Base-by-base conservation (phyloP, 92 coral and sea anemone genomes). In the Phenganax marumi region DNA sequence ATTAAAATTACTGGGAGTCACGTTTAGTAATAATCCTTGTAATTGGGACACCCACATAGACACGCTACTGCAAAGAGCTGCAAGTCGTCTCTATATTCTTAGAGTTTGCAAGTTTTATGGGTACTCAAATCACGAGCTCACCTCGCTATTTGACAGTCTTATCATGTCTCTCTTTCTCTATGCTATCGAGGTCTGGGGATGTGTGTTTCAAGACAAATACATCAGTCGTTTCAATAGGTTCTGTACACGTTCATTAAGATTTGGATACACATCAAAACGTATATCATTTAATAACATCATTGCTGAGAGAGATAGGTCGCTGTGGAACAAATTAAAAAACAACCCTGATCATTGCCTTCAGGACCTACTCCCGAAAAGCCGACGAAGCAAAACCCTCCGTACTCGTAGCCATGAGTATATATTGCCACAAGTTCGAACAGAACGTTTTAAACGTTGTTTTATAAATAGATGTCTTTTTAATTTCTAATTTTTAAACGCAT, bases 21-120 rank as follows among this genome's bases (percentile, higher is more conserved):
- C 81, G 43, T 84, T 87, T 46, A 65, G 79, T 13, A 54, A 84
- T 14, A 39, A 78, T 21, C 75, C 87, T 46, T 14, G 66, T 68
- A 84, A 85, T 68, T 85, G 86, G 86, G 85, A 80, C 58, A 39
- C 51, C 21, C 86, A 81, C 50, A n/a, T n/a, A n/a, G n/a, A n/a
- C n/a, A n/a, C n/a, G n/a, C n/a, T n/a, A n/a, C n/a, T n/a, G n/a
- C n/a, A n/a, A n/a, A n/a, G n/a, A n/a, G n/a, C n/a, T n/a, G n/a
- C n/a, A n/a, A n/a, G n/a, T 46, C 48, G 85, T 62, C 46, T 84
- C 16, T 76, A 83, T 64, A 77, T 87, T 43, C 49, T 84, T 63
- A 82, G 90, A 75, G 87, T 83, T 19, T 83, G 90, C 23, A 87
- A 87, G 52, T 81, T 56, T 17, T 83, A 76, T 87, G 90, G 90